phyloP scores from a whole-genome alignment of 2,113 vertebrate species.

The Gobio gobio region DNA sequence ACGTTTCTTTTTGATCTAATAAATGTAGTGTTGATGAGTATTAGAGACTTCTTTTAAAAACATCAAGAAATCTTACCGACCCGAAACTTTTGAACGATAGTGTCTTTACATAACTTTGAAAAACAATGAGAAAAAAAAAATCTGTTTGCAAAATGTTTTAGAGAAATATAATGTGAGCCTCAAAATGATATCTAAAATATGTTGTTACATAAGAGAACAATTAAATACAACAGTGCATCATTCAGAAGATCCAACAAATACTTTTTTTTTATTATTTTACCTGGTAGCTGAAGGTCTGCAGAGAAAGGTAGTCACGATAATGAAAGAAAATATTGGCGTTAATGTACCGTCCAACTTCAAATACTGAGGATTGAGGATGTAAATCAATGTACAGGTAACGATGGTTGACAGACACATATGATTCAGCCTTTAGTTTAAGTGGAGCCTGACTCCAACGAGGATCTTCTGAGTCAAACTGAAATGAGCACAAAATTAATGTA shows the following conservation, averaged over 20 bases:
- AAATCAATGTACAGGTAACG: slow-evolving; percentile 91
- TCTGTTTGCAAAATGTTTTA: not conserved
- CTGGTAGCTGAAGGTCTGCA: slow-evolving; percentile 86
- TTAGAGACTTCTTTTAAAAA: not conserved
- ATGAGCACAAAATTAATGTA: slow-evolving; percentile 8
- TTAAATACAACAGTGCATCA: too few species aligned
- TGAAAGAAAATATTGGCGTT: slow-evolving; percentile 77
- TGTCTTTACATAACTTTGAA: not conserved
- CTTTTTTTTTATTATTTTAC: slow-evolving; percentile 64
- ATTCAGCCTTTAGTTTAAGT: slow-evolving; percentile 70
- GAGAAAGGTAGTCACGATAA: slow-evolving; percentile 75
- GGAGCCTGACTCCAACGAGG: slow-evolving; percentile 76
- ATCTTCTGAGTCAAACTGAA: slow-evolving; percentile 82
- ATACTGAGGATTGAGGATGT: slow-evolving; percentile 64
- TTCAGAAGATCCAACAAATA: too few species aligned
- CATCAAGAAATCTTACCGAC: not conserved
- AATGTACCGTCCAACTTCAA: slow-evolving; percentile 73
- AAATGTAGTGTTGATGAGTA: not conserved
- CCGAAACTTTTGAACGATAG: not conserved
- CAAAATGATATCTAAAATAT: not conserved
- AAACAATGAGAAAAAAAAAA: not conserved
- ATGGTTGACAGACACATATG: slow-evolving; percentile 83
- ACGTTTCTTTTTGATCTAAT: not conserved
- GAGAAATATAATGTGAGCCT: not conserved
- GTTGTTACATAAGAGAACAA: not conserved